Conservation (phyloP, 2,888 invertebrate species). For the Papilio protenor region DNA sequence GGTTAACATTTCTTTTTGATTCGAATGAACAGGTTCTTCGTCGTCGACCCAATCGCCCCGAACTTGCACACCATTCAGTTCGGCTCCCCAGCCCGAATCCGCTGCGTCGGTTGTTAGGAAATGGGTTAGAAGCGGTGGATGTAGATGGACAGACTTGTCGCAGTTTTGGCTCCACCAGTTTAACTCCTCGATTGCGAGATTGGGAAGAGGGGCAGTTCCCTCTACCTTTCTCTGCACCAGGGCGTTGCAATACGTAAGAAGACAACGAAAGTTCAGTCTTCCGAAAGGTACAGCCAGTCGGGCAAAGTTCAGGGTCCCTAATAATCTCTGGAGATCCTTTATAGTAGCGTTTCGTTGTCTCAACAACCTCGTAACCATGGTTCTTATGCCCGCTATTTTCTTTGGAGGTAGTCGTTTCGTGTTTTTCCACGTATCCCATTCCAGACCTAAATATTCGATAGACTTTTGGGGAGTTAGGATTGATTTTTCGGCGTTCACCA, state of each 20-base stretch:
- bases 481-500: not conserved
- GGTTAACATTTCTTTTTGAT: not conserved
- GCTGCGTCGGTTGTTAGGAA: constrained; percentile 46
- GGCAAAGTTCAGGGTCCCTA: constrained; percentile 38
- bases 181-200: constrained; percentile 19
- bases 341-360: constrained; percentile 7
- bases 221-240: not conserved
- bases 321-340: constrained; percentile 26
- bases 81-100: constrained; percentile 46
- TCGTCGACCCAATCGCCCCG: constrained; percentile 36
- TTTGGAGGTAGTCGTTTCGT: constrained; percentile 12
- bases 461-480: not conserved
- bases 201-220: not conserved
- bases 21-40: not conserved
- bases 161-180: constrained; percentile 25
- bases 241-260: not conserved
- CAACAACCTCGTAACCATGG: constrained; percentile 1
- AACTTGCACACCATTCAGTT: constrained; percentile 29
- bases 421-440: constrained; percentile 26
- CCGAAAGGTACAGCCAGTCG: constrained; percentile 27
- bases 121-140: constrained; percentile 28
- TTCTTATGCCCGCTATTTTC: constrained; percentile 11
- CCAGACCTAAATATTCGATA: not conserved
- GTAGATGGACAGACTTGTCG: constrained; percentile 27
- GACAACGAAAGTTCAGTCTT: constrained; percentile 9